These are phyloP conservation scores for Leptoteleia sp. DNA, from an alignment of 1,140 invertebrate genomes.

Conservation along the genomic window DNA sequence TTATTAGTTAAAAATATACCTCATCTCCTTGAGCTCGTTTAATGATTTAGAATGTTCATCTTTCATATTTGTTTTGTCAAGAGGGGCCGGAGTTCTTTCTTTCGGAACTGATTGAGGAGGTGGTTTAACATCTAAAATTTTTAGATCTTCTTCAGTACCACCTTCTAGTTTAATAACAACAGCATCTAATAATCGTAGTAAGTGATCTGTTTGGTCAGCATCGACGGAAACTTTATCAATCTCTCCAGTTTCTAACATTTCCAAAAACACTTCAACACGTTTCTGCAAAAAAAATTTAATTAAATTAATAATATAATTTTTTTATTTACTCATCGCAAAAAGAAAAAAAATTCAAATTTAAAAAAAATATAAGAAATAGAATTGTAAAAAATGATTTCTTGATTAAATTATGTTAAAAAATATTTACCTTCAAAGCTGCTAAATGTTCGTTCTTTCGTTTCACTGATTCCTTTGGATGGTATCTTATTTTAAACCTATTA, in stretches of 20 bases:
- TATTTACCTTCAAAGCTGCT: slow-evolving; percentile 87
- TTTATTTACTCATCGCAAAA: no score
- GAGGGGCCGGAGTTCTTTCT: slow-evolving; percentile 66
- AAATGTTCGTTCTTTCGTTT: slow-evolving; percentile 95
- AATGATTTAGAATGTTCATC: slow-evolving; percentile 74
- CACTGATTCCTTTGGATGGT: slow-evolving; percentile 97
- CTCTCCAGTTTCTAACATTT: slow-evolving; percentile 88
- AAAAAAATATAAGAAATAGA: no score
- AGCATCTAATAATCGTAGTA: slow-evolving; percentile 95
- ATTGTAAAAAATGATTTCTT: no score
- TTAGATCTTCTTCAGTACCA: slow-evolving; percentile 96
- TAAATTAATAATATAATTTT: no score
- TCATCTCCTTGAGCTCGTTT: slow-evolving; percentile 73
- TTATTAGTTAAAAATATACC: no score
- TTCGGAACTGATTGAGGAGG: slow-evolving; percentile 65
- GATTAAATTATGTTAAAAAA: no score
- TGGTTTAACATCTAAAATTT: slow-evolving; percentile 87
- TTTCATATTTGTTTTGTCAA: slow-evolving; percentile 72
- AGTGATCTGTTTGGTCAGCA: slow-evolving; percentile 90
- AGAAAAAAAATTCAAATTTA: no score
- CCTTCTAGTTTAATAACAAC: slow-evolving; percentile 98
- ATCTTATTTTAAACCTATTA: slow-evolving; percentile 98
- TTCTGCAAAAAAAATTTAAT: slow-evolving; percentile 82
- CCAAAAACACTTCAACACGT: slow-evolving; percentile 94
- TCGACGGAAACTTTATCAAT: slow-evolving; percentile 92